Base-by-base conservation (phyloP, 2,888 invertebrate species). In the Hololepta plana region DNA sequence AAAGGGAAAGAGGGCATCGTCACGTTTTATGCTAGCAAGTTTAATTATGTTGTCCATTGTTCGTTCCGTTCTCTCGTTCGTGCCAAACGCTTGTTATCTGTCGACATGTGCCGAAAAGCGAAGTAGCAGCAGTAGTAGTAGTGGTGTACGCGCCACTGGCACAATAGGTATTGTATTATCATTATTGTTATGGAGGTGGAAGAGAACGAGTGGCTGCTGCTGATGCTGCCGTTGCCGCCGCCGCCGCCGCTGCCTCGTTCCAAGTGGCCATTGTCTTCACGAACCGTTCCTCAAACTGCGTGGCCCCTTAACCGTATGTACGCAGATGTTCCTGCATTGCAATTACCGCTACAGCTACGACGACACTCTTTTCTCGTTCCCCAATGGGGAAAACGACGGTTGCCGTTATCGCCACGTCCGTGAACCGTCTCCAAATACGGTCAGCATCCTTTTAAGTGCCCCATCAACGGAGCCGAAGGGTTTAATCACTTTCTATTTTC, bases 71-170 rank as follows among this genome's bases (percentile, higher is more conserved):
- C 22, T 26, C 34, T 33, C 36, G 35, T 37, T 36, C 36, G 37
- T 38, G 37, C 37, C 35, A 31, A 37, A 36, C 33, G 36, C 36
- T 41, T 37, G 39, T 41, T 41, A 41, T 41, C 39, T 38, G 37
- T 36, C 39, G 36, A 36, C 38, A 38, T 38, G 38, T 37, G 37
- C 36, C 36, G 38, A 37, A 40, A 39, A 39, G 37, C 38, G n/a
- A n/a, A n/a, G n/a, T n/a, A n/a, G n/a, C 3, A 12, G 7, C 13
- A 10, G 23, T 20, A 12, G 15, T 15, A 25, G 4, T 15, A 11
- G n/a, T 3, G 22, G 23, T n/a, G 15, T 28, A 27, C 12, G 27
- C 30, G 38, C 36, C 35, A 32, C 30, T 30, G 32, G 38, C 36
- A 40, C 39, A 39, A 37, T 34, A 32, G 38, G 36, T 27, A 39